Conservation (phyloP, 2,113 vertebrate genomes). For the Syngnathus typhle region DNA sequence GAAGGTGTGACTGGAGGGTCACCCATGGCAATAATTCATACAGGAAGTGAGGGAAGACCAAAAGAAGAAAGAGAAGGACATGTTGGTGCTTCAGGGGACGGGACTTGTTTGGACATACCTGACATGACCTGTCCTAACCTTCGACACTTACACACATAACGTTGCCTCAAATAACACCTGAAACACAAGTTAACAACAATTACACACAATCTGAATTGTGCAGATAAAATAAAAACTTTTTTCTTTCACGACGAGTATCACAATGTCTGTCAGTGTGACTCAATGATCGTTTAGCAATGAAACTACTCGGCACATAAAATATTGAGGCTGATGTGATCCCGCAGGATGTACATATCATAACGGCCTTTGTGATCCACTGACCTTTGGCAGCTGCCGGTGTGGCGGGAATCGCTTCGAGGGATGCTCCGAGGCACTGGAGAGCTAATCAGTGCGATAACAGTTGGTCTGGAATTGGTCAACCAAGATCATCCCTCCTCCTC, state of each 20-base stretch:
- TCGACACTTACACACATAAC: conserved; percentile 4
- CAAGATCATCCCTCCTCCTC: not conserved
- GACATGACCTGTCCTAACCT: conserved; percentile 24
- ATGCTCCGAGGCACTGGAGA: not conserved
- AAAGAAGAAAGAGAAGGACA: conserved; percentile 18
- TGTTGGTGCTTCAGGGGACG: conserved; percentile 26
- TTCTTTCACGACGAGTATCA: not conserved
- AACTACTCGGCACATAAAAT: not conserved
- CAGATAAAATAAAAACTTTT: too few relatives aligned
- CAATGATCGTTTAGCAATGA: not conserved
- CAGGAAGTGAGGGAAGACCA: conserved; percentile 10
- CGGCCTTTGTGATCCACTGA: not conserved
- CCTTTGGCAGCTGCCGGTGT: not conserved
- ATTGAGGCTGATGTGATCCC: not conserved
- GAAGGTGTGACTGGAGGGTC: not conserved
- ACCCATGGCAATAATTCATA: conserved; percentile 10
- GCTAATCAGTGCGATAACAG: not conserved
- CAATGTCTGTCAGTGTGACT: not conserved
- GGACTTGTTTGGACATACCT: conserved; percentile 40
- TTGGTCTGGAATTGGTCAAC: not conserved
- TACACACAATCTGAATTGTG: not conserved
- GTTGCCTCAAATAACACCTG: conserved; percentile 17
- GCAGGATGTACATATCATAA: not conserved
- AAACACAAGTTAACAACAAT: conserved; percentile 4
- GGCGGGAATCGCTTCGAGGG: not conserved